Conservation (phyloP, 2,888 invertebrate species). For the Coleophora flavipennella region DNA sequence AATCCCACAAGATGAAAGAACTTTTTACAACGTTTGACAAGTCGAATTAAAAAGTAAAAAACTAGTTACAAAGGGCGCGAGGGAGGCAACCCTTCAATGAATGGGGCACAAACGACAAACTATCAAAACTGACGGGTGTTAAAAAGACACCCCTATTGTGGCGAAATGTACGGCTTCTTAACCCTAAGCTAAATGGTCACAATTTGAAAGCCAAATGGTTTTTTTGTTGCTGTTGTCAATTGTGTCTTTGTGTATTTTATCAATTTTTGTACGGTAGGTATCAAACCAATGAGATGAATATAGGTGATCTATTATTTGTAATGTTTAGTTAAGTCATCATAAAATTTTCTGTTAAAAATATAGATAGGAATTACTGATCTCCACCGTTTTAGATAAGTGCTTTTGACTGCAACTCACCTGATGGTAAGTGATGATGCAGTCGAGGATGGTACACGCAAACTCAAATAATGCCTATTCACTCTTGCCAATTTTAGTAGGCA, state of each 20-base stretch:
- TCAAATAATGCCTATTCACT: too few relatives aligned
- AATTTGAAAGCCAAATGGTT: conserved; percentile 55
- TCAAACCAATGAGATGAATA: too few relatives aligned
- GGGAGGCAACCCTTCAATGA: conserved; percentile 40
- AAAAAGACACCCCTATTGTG: conserved; percentile 65
- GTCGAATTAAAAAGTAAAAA: neutral
- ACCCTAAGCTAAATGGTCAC: conserved; percentile 55
- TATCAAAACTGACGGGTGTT: conserved; percentile 57
- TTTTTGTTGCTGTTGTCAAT: conserved; percentile 45
- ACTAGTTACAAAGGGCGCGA: conserved; percentile 18
- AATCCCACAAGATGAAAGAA: too few relatives aligned
- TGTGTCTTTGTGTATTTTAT: conserved; percentile 27
- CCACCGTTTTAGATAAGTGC: too few relatives aligned
- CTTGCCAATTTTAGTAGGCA: too few relatives aligned
- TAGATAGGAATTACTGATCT: too few relatives aligned
- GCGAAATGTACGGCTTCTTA: conserved; percentile 60
- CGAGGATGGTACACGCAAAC: too few relatives aligned
- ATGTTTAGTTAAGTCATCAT: too few relatives aligned
- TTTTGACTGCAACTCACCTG: too few relatives aligned
- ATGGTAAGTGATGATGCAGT: too few relatives aligned
- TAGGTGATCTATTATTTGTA: too few relatives aligned
- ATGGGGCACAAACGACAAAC: conserved; percentile 39
- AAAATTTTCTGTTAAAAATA: too few relatives aligned
- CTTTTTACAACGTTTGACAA: neutral
- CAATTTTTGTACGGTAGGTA: conserved; percentile 15